These are phyloP conservation scores for Craseonycteris thonglongyai DNA, from an alignment of 2,113 vertebrate species.

Conservation along the genomic window DNA sequence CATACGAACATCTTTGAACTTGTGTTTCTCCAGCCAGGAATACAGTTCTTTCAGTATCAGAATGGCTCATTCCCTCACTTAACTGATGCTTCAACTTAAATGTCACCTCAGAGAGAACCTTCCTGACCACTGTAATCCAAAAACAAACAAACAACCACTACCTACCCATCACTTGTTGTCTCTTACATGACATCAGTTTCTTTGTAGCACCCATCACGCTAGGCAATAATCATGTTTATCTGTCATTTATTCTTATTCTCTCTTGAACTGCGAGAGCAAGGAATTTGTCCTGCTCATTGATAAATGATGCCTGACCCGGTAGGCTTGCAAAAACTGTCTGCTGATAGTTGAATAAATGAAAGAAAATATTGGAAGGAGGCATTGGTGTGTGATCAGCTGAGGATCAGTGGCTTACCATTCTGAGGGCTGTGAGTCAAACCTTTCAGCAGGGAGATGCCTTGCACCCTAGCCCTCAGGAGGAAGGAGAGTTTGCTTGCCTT, in stretches of 20 bases:
- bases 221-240: background rate
- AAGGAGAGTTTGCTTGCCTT: background rate
- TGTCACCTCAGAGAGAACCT: background rate
- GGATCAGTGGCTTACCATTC: background rate
- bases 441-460: background rate
- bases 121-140: background rate
- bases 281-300: background rate
- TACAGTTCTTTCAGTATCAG: background rate
- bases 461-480: background rate
- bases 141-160: background rate
- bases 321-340: background rate
- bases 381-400: background rate
- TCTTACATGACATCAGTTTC: background rate
- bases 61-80: background rate
- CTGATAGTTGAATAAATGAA: background rate
- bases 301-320: background rate
- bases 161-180: background rate
- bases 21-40: background rate
- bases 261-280: background rate
- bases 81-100: background rate
- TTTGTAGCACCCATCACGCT: background rate
- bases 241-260: background rate
- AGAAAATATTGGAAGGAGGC: background rate
- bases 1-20: background rate
- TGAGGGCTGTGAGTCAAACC: background rate